A percentile compares a stretch with the other conserved stretches of the same genome.
phyloP scores from a whole-genome alignment of 2,797 vertebrate genomes.

The Characodon lateralis region DNA sequence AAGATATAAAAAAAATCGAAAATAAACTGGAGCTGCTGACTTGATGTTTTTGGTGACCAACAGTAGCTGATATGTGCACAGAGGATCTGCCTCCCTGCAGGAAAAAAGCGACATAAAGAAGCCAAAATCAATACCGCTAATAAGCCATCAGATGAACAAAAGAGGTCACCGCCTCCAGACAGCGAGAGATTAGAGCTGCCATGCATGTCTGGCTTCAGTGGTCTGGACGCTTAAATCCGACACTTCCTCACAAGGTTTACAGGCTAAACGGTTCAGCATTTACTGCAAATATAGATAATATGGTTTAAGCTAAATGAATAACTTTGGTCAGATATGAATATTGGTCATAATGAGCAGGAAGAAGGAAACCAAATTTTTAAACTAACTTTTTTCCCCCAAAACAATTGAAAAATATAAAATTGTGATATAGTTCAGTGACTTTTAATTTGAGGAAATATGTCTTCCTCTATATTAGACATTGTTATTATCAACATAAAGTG shows the following conservation, averaged over 20 bases:
- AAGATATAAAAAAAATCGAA: not conserved
- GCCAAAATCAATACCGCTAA: slow-evolving; percentile 76
- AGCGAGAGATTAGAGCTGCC: slow-evolving; percentile 56
- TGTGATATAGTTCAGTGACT: not conserved
- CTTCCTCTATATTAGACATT: not conserved
- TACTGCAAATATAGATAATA: not conserved
- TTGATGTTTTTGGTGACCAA: slow-evolving; percentile 17
- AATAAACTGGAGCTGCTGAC: not conserved
- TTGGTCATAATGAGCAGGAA: not conserved
- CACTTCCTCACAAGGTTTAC: not conserved
- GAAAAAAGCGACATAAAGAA: slow-evolving; percentile 60
- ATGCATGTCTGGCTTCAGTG: slow-evolving; percentile 40
- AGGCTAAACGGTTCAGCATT: not conserved
- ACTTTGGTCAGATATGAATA: not conserved
- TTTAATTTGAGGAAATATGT: not conserved
- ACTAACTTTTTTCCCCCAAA: too few relatives aligned
- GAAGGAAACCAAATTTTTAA: not conserved
- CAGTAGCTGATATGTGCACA: slow-evolving; percentile 62
- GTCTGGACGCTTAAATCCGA: not conserved
- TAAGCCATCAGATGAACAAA: slow-evolving; percentile 71
- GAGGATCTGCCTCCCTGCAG: slow-evolving; percentile 62
- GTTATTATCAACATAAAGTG: not conserved
- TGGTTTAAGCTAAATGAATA: not conserved
- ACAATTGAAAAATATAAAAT: not conserved
- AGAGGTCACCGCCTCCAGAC: slow-evolving; percentile 74